Evolutionary conservation across 1,140 invertebrate species (phyloP).

Genomic region (Bombus ignitus): DNA sequence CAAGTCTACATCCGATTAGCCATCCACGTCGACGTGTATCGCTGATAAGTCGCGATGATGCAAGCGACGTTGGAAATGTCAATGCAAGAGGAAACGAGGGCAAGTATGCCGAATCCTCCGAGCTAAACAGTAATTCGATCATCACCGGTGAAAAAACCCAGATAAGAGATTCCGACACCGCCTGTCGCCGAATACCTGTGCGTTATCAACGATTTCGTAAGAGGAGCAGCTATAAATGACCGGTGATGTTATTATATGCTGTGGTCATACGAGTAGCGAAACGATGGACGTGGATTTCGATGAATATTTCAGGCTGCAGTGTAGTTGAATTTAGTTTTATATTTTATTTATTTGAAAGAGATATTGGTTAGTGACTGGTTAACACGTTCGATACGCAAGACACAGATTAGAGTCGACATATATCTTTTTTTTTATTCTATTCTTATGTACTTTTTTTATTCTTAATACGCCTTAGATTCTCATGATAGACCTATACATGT

Average conservation of each 20-base stretch:
- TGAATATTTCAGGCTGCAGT: neutral
- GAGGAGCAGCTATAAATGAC: slow-evolving; percentile 49
- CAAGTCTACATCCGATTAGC: too few species aligned
- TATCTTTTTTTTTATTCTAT: too few species aligned
- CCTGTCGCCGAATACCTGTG: slow-evolving; percentile 25
- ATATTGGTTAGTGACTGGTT: too few species aligned
- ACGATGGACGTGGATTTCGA: neutral
- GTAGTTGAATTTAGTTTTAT: too few species aligned
- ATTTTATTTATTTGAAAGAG: too few species aligned
- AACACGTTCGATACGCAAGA: too few species aligned
- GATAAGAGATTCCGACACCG: slow-evolving; percentile 46
- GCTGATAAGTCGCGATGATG: slow-evolving; percentile 24
- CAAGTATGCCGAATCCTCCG: too few species aligned
- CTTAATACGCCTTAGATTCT: too few species aligned
- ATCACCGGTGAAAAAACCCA: neutral
- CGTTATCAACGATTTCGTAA: slow-evolving; percentile 59
- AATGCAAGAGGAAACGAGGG: neutral
- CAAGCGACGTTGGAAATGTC: neutral
- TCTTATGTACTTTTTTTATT: too few species aligned
- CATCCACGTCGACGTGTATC: neutral
- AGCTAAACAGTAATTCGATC: neutral
- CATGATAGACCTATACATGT: too few species aligned
- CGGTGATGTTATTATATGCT: neutral
- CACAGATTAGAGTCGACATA: too few species aligned
- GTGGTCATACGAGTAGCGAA: too few species aligned